phyloP scores from a whole-genome alignment of 1,140 invertebrate genomes.

The Ylistrum balloti region DNA sequence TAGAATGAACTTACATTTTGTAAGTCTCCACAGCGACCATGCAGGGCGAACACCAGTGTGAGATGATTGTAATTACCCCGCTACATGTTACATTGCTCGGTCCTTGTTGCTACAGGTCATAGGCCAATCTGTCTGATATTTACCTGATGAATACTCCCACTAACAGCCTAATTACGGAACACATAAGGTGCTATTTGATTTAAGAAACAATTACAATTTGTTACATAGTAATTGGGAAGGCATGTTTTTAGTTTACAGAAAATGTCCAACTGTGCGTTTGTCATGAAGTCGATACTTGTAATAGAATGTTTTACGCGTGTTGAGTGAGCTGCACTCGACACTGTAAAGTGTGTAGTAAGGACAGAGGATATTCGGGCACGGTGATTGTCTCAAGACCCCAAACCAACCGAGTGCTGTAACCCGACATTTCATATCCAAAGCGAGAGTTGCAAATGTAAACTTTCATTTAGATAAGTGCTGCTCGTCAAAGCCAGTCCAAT shows the following conservation, averaged over 20 bases:
- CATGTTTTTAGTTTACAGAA: conserved; percentile 7
- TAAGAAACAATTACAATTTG: conserved; percentile 29
- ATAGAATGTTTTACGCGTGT: background rate
- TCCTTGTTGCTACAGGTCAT: background rate
- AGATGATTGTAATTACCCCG: conserved; percentile 11
- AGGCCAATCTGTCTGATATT: background rate
- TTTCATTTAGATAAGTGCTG: too few relatives aligned
- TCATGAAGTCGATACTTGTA: background rate
- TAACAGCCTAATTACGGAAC: conserved; percentile 9
- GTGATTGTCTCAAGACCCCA: too few relatives aligned
- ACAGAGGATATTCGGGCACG: background rate
- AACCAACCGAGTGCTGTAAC: too few relatives aligned
- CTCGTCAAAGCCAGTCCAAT: too few relatives aligned
- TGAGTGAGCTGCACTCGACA: background rate
- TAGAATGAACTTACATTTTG: background rate
- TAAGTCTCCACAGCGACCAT: background rate
- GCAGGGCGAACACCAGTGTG: conserved; percentile 9
- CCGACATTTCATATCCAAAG: too few relatives aligned
- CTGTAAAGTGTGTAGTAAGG: background rate
- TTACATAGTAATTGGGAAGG: conserved; percentile 26
- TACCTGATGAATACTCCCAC: conserved; percentile 4
- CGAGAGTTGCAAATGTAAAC: too few relatives aligned
- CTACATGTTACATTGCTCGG: conserved; percentile 27
- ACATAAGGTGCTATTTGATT: conserved; percentile 34
- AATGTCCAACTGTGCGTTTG: background rate